Conservation (phyloP, 2,113 vertebrate species). For the Scalopus aquaticus region DNA sequence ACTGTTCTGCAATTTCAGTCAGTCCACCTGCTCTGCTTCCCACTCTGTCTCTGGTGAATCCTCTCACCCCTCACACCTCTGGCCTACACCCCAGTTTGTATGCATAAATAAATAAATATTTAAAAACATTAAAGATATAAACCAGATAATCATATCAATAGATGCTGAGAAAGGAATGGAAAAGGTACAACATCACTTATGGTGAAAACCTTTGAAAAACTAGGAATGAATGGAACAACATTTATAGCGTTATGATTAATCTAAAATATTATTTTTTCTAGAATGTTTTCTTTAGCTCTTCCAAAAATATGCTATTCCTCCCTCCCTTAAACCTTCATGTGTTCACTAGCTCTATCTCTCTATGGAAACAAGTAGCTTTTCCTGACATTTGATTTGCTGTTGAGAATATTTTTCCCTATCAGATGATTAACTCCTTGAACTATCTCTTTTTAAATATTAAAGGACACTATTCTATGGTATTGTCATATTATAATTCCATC, state of each 20-base stretch:
- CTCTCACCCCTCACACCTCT: no score
- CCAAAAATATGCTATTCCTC: background rate
- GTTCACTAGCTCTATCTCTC: background rate
- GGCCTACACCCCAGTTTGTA: no score
- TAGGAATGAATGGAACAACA: background rate
- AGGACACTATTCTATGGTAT: constrained; percentile 55
- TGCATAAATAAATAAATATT: no score
- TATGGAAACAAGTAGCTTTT: background rate
- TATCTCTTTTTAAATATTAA: constrained; percentile 79
- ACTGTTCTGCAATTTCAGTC: no score
- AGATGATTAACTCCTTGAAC: constrained; percentile 24
- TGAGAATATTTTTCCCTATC: background rate
- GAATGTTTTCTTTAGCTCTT: background rate
- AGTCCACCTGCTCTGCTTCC: no score
- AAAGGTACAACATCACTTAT: no score
- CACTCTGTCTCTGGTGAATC: no score
- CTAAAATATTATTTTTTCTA: background rate
- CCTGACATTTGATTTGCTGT: constrained; percentile 34
- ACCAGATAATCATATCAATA: no score
- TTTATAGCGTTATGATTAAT: background rate
- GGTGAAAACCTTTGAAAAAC: no score
- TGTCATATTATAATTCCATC: constrained; percentile 65
- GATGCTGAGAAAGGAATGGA: no score
- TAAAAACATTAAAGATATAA: no score
- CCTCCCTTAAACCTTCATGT: background rate